These are phyloP conservation scores for Onychomys torridus DNA, from an alignment of 2,797 vertebrate species.

Conservation along the genomic window DNA sequence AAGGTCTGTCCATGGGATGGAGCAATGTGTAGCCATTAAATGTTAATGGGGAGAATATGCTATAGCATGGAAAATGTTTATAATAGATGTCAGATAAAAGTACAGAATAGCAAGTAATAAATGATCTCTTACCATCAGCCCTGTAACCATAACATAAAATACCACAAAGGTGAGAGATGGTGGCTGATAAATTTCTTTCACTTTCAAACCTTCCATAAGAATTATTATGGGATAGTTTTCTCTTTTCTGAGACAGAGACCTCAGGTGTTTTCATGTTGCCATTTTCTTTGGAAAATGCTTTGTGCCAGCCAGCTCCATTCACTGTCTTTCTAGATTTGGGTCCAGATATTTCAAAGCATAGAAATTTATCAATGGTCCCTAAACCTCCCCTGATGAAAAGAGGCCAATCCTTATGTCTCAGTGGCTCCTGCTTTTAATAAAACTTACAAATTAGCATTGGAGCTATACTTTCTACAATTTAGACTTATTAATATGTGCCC, in stretches of 20 bases:
- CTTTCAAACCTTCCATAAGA: constrained; percentile 41
- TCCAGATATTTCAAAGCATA: constrained; percentile 40
- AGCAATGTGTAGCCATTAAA: neutral
- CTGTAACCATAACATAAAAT: constrained; percentile 17
- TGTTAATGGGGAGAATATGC: neutral
- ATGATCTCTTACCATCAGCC: neutral
- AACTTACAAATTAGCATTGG: constrained; percentile 28
- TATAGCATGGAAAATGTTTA: constrained; percentile 33
- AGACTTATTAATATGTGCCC: neutral
- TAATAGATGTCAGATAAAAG: constrained; percentile 48
- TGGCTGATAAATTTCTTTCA: neutral
- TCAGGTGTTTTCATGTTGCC: neutral
- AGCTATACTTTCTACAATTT: neutral
- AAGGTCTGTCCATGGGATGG: neutral
- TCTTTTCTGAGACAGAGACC: neutral
- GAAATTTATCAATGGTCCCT: neutral
- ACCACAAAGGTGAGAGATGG: neutral
- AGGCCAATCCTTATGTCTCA: neutral
- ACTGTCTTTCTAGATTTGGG: neutral
- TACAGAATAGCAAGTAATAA: neutral
- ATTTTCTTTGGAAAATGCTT: neutral
- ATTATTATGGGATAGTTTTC: neutral
- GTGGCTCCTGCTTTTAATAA: neutral
- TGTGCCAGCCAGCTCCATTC: neutral
- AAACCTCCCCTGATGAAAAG: neutral